Conservation (phyloP, 2,888 invertebrate species). For the Drosophila fulvimacula region DNA sequence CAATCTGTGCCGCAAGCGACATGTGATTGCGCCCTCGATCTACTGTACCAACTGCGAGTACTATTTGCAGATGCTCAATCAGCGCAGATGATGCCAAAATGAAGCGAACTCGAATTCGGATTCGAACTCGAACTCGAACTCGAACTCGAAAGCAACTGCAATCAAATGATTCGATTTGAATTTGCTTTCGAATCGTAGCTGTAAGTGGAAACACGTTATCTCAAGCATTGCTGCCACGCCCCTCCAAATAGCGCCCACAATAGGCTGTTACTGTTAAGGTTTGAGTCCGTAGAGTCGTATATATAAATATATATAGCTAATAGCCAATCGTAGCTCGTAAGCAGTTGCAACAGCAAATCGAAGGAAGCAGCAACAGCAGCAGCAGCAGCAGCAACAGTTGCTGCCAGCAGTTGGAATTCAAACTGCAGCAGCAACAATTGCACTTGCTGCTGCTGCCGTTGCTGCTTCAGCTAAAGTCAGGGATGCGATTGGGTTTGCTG, state of each 20-base stretch:
- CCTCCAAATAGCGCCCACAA: slow-evolving; percentile 33
- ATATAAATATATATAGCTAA: slow-evolving; percentile 7
- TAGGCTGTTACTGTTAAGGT: slow-evolving; percentile 23
- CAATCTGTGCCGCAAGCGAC: slow-evolving; percentile 94
- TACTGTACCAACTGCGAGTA: slow-evolving; percentile 97
- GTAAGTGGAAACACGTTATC: slow-evolving; percentile 69
- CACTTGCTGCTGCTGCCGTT: background rate
- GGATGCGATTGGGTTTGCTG: slow-evolving; percentile 16
- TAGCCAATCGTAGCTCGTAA: slow-evolving; percentile 17
- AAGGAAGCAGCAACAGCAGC: background rate
- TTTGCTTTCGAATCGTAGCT: slow-evolving; percentile 17
- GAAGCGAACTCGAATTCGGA: background rate
- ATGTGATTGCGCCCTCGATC: slow-evolving; percentile 90
- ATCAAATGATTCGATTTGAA: background rate
- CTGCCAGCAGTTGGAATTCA: background rate
- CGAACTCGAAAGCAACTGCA: background rate
- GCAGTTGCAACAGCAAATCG: slow-evolving; percentile 7
- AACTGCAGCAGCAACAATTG: slow-evolving; percentile 1
- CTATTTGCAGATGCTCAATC: slow-evolving; percentile 90
- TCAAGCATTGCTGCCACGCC: slow-evolving; percentile 76
- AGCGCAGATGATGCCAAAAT: slow-evolving; percentile 77
- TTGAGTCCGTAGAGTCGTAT: slow-evolving; percentile 11
- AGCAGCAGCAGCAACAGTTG: background rate
- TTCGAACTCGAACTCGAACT: background rate
- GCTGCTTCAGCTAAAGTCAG: slow-evolving; percentile 2